Evolutionary conservation across 2,113 vertebrate genomes (phyloP).

Genomic region (Halcyon malimbica): DNA sequence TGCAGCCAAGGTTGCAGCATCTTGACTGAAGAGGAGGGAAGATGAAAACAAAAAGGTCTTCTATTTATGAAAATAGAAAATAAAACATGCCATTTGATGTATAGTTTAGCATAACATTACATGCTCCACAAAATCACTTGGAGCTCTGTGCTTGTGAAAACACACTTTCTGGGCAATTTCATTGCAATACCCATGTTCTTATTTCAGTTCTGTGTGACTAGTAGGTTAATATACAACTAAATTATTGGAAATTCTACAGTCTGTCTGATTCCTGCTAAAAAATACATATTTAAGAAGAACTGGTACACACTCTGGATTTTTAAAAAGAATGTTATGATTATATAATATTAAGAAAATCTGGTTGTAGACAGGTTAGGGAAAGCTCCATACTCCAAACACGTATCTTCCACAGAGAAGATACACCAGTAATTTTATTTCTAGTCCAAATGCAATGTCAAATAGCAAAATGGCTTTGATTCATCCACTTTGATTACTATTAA

Average conservation of each 20-base stretch:
- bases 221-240: background rate
- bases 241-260: background rate
- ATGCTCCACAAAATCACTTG: background rate
- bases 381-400: background rate
- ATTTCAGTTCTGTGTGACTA: background rate
- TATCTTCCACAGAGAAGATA: background rate
- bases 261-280: background rate
- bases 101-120: background rate
- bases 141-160: background rate
- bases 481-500: background rate
- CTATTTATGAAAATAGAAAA: background rate
- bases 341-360: background rate
- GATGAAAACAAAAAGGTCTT: background rate
- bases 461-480: background rate
- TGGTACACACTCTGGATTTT: background rate
- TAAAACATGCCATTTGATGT: background rate
- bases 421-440: background rate
- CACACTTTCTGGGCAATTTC: background rate
- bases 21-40: background rate
- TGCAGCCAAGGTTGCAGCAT: background rate
- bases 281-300: background rate
- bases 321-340: background rate
- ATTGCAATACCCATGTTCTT: background rate
- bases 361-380: background rate
- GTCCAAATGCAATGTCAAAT: constrained; percentile 24